Evolutionary conservation across 2,888 invertebrate species (phyloP).

Genomic region (Pammene fasciana): DNA sequence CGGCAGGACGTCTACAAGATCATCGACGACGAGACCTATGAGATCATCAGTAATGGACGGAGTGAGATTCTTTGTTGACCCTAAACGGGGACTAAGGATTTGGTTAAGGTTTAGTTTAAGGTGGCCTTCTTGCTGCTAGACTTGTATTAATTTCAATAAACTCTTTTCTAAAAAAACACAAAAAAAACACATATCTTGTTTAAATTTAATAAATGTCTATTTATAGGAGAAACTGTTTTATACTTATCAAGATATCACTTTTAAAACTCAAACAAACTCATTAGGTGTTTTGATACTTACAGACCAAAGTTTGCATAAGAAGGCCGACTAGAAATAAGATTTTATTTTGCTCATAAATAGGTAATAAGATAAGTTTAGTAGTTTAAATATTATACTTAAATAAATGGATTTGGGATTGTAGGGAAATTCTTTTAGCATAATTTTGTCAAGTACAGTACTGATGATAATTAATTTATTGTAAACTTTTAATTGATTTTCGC

Average conservation of each 20-base stretch:
- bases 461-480: conserved; percentile 28
- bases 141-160: neutral
- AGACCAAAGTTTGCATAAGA: neutral
- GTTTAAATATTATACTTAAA: neutral
- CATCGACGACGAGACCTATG: conserved; percentile 86
- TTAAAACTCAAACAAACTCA: too few species aligned
- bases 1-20: conserved; percentile 86
- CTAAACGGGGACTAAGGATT: conserved; percentile 40
- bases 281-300: too few species aligned
- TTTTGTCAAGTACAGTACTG: conserved; percentile 11
- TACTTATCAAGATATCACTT: too few species aligned
- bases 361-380: conserved; percentile 10
- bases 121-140: neutral
- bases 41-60: conserved; percentile 74
- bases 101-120: conserved; percentile 24
- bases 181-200: too few species aligned
- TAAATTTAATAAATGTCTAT: too few species aligned
- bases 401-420: conserved; percentile 22
- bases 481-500: conserved; percentile 12
- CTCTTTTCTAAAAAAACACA: neutral
- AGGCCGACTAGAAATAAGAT: conserved; percentile 7
- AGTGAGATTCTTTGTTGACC: conserved; percentile 75
- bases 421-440: conserved; percentile 12
- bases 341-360: conserved; percentile 13
- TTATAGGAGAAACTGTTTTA: too few species aligned